Evolutionary conservation across 2,888 invertebrate genomes (phyloP), one percentile per base, ranked within the genome.

Genomic region (Agriopis marginaria): DNA sequence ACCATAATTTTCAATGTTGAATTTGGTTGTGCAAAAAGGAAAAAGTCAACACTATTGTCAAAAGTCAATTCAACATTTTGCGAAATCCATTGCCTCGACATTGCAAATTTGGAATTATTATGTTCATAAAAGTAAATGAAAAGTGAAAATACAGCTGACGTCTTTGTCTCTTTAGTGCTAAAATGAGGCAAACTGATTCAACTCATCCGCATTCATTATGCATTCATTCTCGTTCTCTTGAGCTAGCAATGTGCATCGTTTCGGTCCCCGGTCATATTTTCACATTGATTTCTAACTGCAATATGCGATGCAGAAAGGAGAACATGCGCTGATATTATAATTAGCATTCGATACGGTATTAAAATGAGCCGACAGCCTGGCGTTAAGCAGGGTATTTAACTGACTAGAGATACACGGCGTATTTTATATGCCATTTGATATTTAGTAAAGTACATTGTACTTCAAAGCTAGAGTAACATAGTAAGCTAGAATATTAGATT

Each of bases 221-320:
- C 45, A 62, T 69, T 56, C 50, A n/a, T 69, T 63, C 40, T 9
- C 55, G 54, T 58, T 45, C 50, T 63, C 11, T 17, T 60, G 17
- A 17, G 12, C 14, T 23, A 53, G 56, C 17, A 45, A 50, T 32
- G 17, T 54, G 44, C 66, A 66, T 70, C 70, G 70, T 70, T 70
- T 66, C 70, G 70, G 70, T 58, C 32, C 56, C 17, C 45, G n/a
- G 23, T 53, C 61, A 65, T 69, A 66, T 70, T 70, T 66, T 70
- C 70, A 70, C 66, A 70, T 70, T 70, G 66, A 70, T 70, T 70
- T 70, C 70, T 70, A 70, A 62, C 49, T 59, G 63, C 70, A 66
- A 49, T 60, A 66, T 51, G 65, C 61, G 61, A 45, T 63, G 66
- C 44, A 62, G 70, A 70, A 70, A 70, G 14, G 66, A 60, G 70